Percentiles rank a stretch among this genome's conserved stretches.
These are phyloP conservation scores for Ailurus styani DNA, from an alignment of 2,113 vertebrate genomes.

Conservation along the genomic window DNA sequence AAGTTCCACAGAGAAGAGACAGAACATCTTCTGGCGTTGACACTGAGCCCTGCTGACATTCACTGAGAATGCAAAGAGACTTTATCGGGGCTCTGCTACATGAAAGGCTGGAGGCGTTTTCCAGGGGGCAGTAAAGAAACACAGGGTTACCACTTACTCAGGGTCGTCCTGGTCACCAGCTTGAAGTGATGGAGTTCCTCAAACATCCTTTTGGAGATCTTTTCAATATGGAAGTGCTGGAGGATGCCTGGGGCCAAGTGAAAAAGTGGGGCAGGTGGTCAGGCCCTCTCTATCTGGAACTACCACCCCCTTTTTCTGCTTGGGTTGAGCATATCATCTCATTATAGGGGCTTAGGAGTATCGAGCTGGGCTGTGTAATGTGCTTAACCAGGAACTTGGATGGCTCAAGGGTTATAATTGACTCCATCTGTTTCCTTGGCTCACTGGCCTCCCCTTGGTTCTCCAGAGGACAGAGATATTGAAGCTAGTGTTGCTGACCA, in stretches of 20 bases:
- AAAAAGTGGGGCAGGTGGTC: slow-evolving; percentile 26
- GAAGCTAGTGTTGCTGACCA: slow-evolving; percentile 1
- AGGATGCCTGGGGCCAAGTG: slow-evolving; percentile 80
- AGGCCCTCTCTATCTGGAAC: slow-evolving; percentile 42
- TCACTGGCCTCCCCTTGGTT: slow-evolving; percentile 13
- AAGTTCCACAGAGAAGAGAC: neutral
- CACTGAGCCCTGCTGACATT: neutral
- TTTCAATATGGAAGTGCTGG: slow-evolving; percentile 82
- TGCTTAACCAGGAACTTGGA: slow-evolving; percentile 52
- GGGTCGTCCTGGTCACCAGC: slow-evolving; percentile 84
- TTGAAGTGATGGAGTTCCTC: slow-evolving; percentile 85
- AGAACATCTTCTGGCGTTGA: neutral
- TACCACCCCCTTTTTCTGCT: neutral
- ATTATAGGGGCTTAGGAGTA: slow-evolving; percentile 32
- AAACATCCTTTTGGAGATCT: slow-evolving; percentile 84
- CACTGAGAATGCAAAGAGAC: neutral
- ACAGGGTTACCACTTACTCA: slow-evolving; percentile 80
- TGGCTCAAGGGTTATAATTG: slow-evolving; percentile 37
- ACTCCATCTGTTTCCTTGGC: slow-evolving; percentile 51
- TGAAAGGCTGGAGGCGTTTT: neutral
- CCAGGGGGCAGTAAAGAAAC: neutral
- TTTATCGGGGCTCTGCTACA: neutral
- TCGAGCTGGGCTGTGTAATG: slow-evolving; percentile 28
- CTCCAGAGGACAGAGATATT: slow-evolving; percentile 27
- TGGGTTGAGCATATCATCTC: slow-evolving; percentile 47